These are phyloP conservation scores for Drosophila simulans DNA, from an alignment of 1,140 invertebrate genomes.

Conservation along the genomic window DNA sequence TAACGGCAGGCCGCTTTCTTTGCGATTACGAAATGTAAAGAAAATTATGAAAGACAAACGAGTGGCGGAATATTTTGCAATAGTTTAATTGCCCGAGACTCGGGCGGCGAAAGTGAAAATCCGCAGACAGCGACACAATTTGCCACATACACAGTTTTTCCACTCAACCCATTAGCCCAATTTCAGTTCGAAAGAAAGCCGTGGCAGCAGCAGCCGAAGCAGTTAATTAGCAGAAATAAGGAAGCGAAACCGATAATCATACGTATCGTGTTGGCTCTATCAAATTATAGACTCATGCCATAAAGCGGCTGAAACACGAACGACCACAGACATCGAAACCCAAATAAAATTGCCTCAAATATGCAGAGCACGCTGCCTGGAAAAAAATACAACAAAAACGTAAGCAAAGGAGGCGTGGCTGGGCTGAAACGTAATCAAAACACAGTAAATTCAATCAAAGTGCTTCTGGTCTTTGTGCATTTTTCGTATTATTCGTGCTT, in stretches of 20 bases:
- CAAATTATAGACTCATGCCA: slow-evolving; percentile 64
- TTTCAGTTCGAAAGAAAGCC: slow-evolving; percentile 42
- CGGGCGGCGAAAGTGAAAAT: slow-evolving; percentile 50
- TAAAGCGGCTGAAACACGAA: slow-evolving; percentile 41
- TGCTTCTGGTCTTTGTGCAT: slow-evolving; percentile 66
- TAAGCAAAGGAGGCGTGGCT: slow-evolving; percentile 9
- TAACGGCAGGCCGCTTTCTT: slow-evolving; percentile 63
- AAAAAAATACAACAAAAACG: background rate
- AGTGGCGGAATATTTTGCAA: slow-evolving; percentile 55
- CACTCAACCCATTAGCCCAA: slow-evolving; percentile 48
- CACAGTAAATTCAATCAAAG: slow-evolving; percentile 65
- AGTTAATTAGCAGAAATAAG: slow-evolving; percentile 76
- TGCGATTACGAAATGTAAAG: slow-evolving; percentile 55
- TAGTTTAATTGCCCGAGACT: slow-evolving; percentile 64
- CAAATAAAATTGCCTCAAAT: slow-evolving; percentile 56
- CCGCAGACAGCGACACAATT: slow-evolving; percentile 39
- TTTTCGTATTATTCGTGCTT: slow-evolving; percentile 30
- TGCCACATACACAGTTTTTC: slow-evolving; percentile 30
- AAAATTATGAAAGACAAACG: slow-evolving; percentile 53
- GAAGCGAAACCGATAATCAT: slow-evolving; percentile 66
- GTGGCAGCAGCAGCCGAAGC: slow-evolving; percentile 12
- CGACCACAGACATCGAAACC: slow-evolving; percentile 66
- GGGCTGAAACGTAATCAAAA: slow-evolving; percentile 69
- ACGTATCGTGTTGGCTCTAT: slow-evolving; percentile 61
- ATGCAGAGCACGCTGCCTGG: slow-evolving; percentile 50